These are phyloP conservation scores for Monomorium pharaonis DNA, from an alignment of 1,140 invertebrate genomes.

Conservation along the genomic window DNA sequence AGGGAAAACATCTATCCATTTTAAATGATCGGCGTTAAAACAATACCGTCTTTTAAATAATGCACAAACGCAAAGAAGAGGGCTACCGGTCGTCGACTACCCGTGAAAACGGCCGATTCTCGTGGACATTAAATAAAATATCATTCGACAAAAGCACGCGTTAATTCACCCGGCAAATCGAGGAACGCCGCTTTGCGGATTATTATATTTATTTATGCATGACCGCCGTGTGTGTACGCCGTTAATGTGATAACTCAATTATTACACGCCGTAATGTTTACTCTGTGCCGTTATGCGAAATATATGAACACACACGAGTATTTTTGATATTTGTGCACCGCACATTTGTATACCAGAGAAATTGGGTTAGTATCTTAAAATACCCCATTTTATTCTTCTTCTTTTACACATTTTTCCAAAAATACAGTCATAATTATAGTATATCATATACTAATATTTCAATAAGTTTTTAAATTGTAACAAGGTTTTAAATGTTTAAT, in stretches of 20 bases:
- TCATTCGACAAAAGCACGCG: conserved; percentile 48
- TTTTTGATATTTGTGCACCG: background rate
- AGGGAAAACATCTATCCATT: conserved; percentile 11
- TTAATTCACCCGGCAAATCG: conserved; percentile 50
- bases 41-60: conserved; percentile 35
- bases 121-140: conserved; percentile 51
- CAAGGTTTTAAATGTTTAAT: background rate
- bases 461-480: background rate
- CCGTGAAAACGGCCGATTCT: conserved; percentile 7
- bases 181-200: conserved; percentile 56
- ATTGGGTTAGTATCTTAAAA: background rate
- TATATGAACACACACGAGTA: background rate
- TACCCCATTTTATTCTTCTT: background rate
- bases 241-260: conserved; percentile 68
- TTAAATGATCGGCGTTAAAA: conserved; percentile 16
- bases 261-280: conserved; percentile 44
- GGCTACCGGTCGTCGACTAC: background rate
- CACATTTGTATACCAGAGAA: background rate
- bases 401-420: background rate
- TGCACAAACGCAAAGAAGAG: conserved; percentile 28
- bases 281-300: conserved; percentile 41
- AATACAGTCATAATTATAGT: background rate
- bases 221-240: conserved; percentile 36
- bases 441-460: too few species aligned
- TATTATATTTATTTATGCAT: conserved; percentile 69